Evolutionary conservation across 2,113 vertebrate species (phyloP), one percentile per base, ranked within the genome.

Genomic region (Syngnathus scovelli): DNA sequence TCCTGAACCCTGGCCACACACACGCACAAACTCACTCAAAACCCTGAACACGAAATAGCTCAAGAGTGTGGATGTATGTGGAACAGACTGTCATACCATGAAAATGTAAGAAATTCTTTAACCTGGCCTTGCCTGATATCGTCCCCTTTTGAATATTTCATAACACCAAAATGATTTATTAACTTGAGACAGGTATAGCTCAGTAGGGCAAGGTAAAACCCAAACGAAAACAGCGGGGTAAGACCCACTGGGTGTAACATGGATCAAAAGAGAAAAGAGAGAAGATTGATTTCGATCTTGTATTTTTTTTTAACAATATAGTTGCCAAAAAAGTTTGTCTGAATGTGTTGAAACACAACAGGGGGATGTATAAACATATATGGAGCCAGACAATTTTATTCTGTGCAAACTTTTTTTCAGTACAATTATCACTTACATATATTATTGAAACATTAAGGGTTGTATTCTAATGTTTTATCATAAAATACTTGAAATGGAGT

Each of bases 81-180:
- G 91, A 93, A 93, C 92, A 93, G 93, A 89, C 94, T 94, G 95
- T 94, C 93, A 93, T 81, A 88, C 90, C 88, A 92, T 91, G 92
- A 94, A 94, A 94, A 93, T 94, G 92, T 93, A 94, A 95, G 94
- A 94, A 94, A 94, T 93, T 93, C 92, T 93, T 94, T 93, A 93
- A 96, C 94, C 94, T 89, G 90, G 92, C 91, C 93, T 89, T 93
- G 92, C 93, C 82, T 79, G 79, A 88, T 84, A 83, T 77, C 72
- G 64, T 66, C 73, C 76, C 90, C 90, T 89, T 91, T 92, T 94
- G 92, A 95, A 94, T 95, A 95, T 95, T 94, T 94, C 92, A 95
- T 93, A 91, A 85, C 87, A 89, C 90, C 93, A 88, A 92, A 92
- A 85, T 91, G 91, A 93, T 94, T 96, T 95, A 94, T 94, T 93